A percentile compares a stretch with the other conserved stretches of the same genome.
Evolutionary conservation across 2,113 vertebrate species (phyloP).

Genomic region (Trematocara unimaculatum): DNA sequence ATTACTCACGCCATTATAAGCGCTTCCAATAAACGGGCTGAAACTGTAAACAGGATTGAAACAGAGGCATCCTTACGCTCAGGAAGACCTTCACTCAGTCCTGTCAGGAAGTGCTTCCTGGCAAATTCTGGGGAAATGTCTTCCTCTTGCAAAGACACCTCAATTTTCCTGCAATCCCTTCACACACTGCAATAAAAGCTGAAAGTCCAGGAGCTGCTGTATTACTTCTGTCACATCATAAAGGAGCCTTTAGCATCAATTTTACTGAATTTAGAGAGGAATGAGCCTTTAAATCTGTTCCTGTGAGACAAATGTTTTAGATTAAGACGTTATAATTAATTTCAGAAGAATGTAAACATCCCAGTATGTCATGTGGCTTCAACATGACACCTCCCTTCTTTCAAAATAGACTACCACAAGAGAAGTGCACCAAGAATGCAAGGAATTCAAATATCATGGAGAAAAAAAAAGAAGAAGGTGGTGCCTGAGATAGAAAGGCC

Average conservation of each 20-base stretch:
- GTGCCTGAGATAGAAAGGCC: neutral
- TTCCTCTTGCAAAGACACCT: conserved; percentile 37
- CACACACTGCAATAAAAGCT: neutral
- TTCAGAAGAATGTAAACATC: conserved; percentile 17
- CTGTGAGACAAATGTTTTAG: neutral
- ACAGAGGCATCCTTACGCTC: conserved; percentile 16
- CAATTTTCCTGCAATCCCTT: neutral
- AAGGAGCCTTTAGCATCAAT: neutral
- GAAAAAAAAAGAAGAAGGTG: neutral
- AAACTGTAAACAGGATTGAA: conserved; percentile 13
- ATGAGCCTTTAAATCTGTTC: neutral
- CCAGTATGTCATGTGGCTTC: neutral
- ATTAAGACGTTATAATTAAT: conserved; percentile 18
- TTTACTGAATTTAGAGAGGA: neutral
- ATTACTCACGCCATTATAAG: neutral
- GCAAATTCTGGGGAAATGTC: conserved; percentile 31
- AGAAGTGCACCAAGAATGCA: conserved; percentile 12
- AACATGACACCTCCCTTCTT: conserved; percentile 20
- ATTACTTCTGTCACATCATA: neutral
- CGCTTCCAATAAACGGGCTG: neutral
- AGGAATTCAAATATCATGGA: conserved; percentile 28
- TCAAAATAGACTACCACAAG: neutral
- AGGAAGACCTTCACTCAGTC: conserved; percentile 45
- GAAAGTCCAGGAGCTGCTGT: neutral
- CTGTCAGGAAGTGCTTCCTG: conserved; percentile 64